These are phyloP conservation scores for Acrocephalus arundinaceus DNA, from an alignment of 2,113 vertebrate species.

Conservation along the genomic window DNA sequence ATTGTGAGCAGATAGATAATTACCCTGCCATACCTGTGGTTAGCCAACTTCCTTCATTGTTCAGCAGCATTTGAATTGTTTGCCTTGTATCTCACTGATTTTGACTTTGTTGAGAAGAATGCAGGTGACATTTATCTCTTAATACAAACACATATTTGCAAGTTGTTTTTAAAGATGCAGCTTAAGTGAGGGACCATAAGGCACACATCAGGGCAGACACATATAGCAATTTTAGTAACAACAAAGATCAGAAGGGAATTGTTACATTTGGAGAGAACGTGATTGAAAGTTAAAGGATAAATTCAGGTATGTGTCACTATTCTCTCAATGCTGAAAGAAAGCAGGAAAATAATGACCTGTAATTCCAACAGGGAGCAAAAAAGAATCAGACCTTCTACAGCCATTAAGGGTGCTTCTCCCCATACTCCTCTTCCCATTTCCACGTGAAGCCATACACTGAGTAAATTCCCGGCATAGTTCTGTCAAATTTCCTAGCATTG, in stretches of 20 bases:
- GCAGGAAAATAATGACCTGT: constrained; percentile 50
- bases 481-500: neutral
- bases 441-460: neutral
- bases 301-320: neutral
- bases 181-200: neutral
- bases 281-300: constrained; percentile 18
- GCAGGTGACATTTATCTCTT: neutral
- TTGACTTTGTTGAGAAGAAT: constrained; percentile 27
- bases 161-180: neutral
- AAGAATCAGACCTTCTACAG: constrained; percentile 23
- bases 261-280: constrained; percentile 5
- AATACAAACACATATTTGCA: constrained; percentile 15
- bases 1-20: constrained; percentile 40
- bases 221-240: neutral
- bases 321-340: constrained; percentile 39
- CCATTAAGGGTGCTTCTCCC: constrained; percentile 3
- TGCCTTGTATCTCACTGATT: neutral
- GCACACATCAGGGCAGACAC: neutral
- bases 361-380: constrained; percentile 51
- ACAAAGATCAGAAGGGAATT: neutral
- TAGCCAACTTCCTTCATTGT: neutral
- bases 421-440: constrained; percentile 21
- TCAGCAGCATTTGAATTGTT: constrained; percentile 17
- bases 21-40: neutral
- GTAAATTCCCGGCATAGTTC: constrained; percentile 7